These are phyloP conservation scores for Erythrolamprus reginae DNA, from an alignment of 2,113 vertebrate genomes.

Conservation along the genomic window DNA sequence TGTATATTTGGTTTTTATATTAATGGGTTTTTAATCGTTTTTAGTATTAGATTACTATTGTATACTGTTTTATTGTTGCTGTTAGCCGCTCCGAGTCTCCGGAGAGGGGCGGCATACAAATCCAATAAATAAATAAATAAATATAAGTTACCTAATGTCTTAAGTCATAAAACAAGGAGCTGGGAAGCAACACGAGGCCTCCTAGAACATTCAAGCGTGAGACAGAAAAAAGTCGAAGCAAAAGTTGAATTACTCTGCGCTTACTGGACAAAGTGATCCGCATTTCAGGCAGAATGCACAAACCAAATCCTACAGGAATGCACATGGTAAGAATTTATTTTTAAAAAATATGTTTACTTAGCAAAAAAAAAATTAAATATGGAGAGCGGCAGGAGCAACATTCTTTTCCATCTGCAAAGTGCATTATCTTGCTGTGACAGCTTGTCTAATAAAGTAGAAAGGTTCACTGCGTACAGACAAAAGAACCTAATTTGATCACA, in stretches of 20 bases:
- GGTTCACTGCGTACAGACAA: slow-evolving; percentile 60
- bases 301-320: slow-evolving; percentile 48
- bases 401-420: slow-evolving; percentile 55
- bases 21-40: too few species aligned
- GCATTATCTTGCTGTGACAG: slow-evolving; percentile 43
- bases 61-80: too few species aligned
- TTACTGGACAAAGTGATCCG: slow-evolving; percentile 38
- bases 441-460: slow-evolving; percentile 42
- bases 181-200: slow-evolving; percentile 36
- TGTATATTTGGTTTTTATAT: too few species aligned
- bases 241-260: slow-evolving; percentile 51
- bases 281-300: slow-evolving; percentile 42
- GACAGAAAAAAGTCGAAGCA: slow-evolving; percentile 36
- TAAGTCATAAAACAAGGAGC: neutral
- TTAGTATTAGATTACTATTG: too few species aligned
- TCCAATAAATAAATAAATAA: too few species aligned
- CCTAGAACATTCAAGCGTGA: slow-evolving; percentile 48
- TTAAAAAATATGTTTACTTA: slow-evolving; percentile 49
- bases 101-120: too few species aligned
- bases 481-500: slow-evolving; percentile 58
- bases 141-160: too few species aligned
- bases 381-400: neutral
- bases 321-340: neutral
- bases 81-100: too few species aligned
- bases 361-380: slow-evolving; percentile 23